Evolutionary conservation across 2,113 vertebrate genomes (phyloP).

Genomic region (Mirza zaza): DNA sequence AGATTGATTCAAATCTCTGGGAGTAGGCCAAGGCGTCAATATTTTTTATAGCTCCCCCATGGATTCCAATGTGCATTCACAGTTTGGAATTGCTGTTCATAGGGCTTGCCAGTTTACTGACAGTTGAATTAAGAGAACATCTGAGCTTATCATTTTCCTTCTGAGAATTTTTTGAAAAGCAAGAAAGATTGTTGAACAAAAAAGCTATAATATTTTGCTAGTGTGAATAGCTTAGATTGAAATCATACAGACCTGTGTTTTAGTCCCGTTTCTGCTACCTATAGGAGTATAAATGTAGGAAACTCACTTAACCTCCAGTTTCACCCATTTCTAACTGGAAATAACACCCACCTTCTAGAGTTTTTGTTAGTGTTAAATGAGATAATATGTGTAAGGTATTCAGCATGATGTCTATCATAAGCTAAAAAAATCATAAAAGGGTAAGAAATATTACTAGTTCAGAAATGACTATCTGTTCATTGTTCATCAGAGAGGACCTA

Average conservation of each 20-base stretch:
- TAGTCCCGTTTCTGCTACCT: background rate
- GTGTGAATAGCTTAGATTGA: background rate
- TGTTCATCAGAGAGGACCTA: background rate
- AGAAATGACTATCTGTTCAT: background rate
- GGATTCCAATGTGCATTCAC: background rate
- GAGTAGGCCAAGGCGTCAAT: background rate
- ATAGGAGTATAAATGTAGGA: background rate
- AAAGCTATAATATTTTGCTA: background rate
- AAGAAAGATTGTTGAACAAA: slow-evolving; percentile 1
- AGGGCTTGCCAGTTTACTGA: background rate
- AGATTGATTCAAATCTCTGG: background rate
- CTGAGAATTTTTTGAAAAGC: background rate
- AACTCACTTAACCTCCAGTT: background rate
- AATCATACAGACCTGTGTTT: background rate
- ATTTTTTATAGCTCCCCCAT: background rate
- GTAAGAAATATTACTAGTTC: background rate
- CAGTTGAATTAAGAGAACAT: background rate
- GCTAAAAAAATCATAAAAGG: background rate
- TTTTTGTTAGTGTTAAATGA: background rate
- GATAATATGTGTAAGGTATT: background rate
- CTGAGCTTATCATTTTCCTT: background rate
- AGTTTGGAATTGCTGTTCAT: background rate
- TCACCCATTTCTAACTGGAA: background rate
- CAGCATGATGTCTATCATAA: background rate
- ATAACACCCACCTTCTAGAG: background rate